Evolutionary conservation across 2,888 invertebrate genomes (phyloP).

Genomic region (Pseudococcus jackbeardsleyi): DNA sequence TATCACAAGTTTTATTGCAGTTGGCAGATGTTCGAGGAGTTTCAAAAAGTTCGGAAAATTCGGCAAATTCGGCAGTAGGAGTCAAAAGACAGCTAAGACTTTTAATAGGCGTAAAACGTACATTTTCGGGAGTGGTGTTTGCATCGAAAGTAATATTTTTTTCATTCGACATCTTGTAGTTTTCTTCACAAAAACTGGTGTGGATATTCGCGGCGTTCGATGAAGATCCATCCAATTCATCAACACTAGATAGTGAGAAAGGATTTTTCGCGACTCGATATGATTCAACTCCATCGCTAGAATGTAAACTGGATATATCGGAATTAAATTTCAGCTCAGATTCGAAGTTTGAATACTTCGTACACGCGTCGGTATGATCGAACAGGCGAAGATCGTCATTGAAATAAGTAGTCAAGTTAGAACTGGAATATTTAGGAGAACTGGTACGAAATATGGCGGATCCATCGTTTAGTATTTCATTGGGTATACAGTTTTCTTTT

Average conservation of each 20-base stretch:
- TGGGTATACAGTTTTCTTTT: slow-evolving; percentile 65
- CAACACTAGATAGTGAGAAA: slow-evolving; percentile 14
- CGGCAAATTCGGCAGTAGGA: neutral
- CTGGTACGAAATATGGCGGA: slow-evolving; percentile 20
- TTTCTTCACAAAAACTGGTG: slow-evolving; percentile 22
- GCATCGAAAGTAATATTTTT: slow-evolving; percentile 52
- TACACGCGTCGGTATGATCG: slow-evolving; percentile 25
- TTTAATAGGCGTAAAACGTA: slow-evolving; percentile 34
- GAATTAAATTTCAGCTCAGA: slow-evolving; percentile 33
- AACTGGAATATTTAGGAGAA: slow-evolving; percentile 48
- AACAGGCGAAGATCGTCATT: slow-evolving; percentile 15
- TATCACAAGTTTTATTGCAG: neutral
- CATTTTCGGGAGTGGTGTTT: slow-evolving; percentile 14
- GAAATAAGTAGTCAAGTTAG: slow-evolving; percentile 40
- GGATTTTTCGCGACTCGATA: slow-evolving; percentile 31
- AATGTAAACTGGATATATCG: slow-evolving; percentile 31
- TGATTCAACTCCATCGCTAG: neutral
- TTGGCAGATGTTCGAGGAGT: neutral
- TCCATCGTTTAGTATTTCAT: neutral
- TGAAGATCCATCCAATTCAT: slow-evolving; percentile 27
- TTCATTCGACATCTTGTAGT: neutral
- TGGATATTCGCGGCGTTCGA: neutral
- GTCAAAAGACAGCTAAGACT: slow-evolving; percentile 6
- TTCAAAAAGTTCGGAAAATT: neutral
- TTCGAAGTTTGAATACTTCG: slow-evolving; percentile 59